Conservation (phyloP, 2,797 vertebrate species). For the Myotis vivesi region DNA sequence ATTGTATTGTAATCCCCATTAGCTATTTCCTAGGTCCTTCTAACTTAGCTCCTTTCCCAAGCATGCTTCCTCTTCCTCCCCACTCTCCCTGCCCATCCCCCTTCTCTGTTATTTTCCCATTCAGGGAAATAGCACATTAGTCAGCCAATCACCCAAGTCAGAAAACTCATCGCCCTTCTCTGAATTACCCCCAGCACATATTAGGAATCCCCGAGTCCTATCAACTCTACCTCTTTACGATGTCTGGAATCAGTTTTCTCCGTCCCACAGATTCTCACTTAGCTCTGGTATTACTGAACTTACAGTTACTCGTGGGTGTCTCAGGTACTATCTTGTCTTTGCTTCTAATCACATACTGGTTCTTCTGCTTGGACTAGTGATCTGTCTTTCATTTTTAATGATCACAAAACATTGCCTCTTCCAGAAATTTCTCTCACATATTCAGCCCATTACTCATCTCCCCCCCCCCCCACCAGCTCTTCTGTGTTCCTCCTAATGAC, state of each 20-base stretch:
- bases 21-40: background rate
- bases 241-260: background rate
- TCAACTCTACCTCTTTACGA: background rate
- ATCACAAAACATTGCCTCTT: background rate
- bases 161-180: background rate
- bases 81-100: rapidly evolving
- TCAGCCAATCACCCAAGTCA: background rate
- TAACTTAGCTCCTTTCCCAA: background rate
- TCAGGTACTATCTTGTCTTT: background rate
- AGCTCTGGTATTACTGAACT: background rate
- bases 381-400: background rate
- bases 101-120: background rate
- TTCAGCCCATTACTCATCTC: background rate
- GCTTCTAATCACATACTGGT: background rate
- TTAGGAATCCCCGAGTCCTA: background rate
- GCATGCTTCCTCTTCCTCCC: too few species aligned
- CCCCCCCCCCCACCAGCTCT: background rate
- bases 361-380: background rate
- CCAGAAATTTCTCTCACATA: background rate
- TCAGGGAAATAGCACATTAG: background rate
- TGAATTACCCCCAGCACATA: background rate
- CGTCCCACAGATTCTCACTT: background rate
- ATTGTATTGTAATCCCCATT: background rate
- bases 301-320: background rate
- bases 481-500: background rate